Evolutionary conservation across 2,113 vertebrate species (phyloP).

Genomic region (Myodes glareolus): DNA sequence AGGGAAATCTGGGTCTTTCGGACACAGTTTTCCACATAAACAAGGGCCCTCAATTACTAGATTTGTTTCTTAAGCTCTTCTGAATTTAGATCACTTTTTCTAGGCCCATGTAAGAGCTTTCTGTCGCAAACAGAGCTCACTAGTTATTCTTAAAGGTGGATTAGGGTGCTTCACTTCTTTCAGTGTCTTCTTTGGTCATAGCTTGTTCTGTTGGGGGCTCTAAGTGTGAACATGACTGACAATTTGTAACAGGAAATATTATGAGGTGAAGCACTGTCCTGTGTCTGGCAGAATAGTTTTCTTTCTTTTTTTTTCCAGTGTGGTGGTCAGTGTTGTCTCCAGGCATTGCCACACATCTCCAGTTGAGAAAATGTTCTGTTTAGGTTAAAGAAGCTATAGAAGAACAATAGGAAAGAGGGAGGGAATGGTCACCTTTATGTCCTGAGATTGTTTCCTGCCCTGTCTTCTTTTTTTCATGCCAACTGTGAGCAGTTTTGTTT

Average conservation of each 20-base stretch:
- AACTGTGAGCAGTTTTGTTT: not conserved
- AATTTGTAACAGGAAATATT: not conserved
- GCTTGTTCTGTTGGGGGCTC: not conserved
- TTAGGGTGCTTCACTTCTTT: not conserved
- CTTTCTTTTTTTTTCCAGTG: not conserved
- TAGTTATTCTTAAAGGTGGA: not conserved
- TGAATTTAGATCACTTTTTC: not conserved
- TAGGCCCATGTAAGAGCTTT: conserved; percentile 10
- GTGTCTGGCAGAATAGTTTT: not conserved
- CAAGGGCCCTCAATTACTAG: not conserved
- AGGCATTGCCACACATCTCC: not conserved
- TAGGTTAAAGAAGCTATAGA: not conserved
- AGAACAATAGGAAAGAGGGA: not conserved
- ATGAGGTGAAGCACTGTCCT: not conserved
- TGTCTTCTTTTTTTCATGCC: not conserved
- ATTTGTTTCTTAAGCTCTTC: conserved; percentile 40
- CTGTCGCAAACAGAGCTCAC: not conserved
- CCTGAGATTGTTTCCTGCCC: not conserved
- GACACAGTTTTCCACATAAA: conserved; percentile 53
- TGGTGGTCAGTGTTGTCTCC: not conserved
- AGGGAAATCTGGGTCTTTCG: not conserved
- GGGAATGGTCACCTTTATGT: not conserved
- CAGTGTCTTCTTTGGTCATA: not conserved
- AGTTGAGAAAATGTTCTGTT: not conserved
- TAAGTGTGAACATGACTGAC: not conserved